Conservation (phyloP, 2,888 invertebrate species). For the Oxystoma pomonae region DNA sequence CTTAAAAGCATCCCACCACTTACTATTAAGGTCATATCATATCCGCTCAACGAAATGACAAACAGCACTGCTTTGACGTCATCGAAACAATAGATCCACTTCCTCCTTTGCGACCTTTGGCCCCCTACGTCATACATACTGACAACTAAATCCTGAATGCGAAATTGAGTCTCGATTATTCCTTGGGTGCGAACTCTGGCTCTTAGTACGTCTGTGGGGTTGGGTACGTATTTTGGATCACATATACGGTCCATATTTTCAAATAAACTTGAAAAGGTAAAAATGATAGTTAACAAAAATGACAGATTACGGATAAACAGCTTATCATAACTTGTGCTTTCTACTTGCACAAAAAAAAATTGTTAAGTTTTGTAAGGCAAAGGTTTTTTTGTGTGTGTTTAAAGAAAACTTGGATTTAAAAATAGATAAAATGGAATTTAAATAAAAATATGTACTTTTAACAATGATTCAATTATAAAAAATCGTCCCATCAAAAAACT, state of each 20-base stretch:
- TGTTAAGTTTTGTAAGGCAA: not conserved
- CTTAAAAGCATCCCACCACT: too few relatives aligned
- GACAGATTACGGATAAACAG: too few relatives aligned
- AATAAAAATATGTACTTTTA: too few relatives aligned
- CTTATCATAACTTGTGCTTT: not conserved
- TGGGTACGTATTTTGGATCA: slow-evolving; percentile 59
- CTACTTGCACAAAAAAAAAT: not conserved
- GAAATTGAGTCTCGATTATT: slow-evolving; percentile 63
- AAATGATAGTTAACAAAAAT: not conserved
- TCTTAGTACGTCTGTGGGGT: slow-evolving; percentile 59
- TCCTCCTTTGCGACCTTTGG: slow-evolving; percentile 60
- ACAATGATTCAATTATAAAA: too few relatives aligned
- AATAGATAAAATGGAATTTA: too few relatives aligned
- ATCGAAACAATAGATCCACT: slow-evolving; percentile 67
- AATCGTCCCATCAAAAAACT: too few relatives aligned
- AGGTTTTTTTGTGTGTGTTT: too few relatives aligned
- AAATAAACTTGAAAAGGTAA: slow-evolving; percentile 52
- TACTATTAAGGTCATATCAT: slow-evolving; percentile 60
- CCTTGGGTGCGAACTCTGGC: slow-evolving; percentile 63
- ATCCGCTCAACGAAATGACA: slow-evolving; percentile 62
- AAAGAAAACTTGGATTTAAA: too few relatives aligned
- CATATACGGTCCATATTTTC: slow-evolving; percentile 64
- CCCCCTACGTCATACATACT: slow-evolving; percentile 66
- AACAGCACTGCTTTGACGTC: slow-evolving; percentile 61
- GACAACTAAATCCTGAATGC: slow-evolving; percentile 55